Evolutionary conservation across 2,888 invertebrate genomes (phyloP), one percentile per base, ranked within the genome.

Genomic region (Lepeophtheirus nordmannii): DNA sequence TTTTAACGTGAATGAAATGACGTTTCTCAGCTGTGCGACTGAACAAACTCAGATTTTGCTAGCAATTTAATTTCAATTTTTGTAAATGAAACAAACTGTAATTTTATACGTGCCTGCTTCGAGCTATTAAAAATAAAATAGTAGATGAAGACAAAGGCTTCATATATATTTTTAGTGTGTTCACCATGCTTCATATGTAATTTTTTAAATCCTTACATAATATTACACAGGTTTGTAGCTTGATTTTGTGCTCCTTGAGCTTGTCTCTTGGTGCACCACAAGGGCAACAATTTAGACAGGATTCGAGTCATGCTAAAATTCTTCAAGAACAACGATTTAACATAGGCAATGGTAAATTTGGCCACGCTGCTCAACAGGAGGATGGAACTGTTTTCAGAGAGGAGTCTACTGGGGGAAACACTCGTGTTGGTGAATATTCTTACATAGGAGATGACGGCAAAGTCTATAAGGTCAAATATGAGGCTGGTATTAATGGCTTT

Each of bases 391-490:
- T 37, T 10, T 58, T 65, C 65, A 22, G 22, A n/a, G 65, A 65
- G 58, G 65, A 65, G 39, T 65, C 58, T 17, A n/a, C 37, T 10
- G 65, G 65, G 8, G 20, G 38, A 23, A 65, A 65, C 56, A 11
- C 56, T 30, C 22, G 65, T n/a, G 37, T 65, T 39, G 65, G 65
- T 17, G 57, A 65, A 38, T 65, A 65, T 58, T 23, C 23, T 22
- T 65, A 65, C 20, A 10, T 65, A n/a, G 65, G 65, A 65, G 65
- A 65, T 37, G 65, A 65, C 37, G 65, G 65, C 9, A 58, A 65
- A 39, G 30, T 39, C 14, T 65, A 65, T 39, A 65, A 53, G 12
- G 65, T 65, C 30, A 65, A 65, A 57, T 65, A 65, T 39, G 57
- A 57, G n/a, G 65, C 65, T n/a, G 65, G 65, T 12, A 57, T 65